phyloP scores from a whole-genome alignment of 2,888 invertebrate species.

The Acrocyrtus sp. region DNA sequence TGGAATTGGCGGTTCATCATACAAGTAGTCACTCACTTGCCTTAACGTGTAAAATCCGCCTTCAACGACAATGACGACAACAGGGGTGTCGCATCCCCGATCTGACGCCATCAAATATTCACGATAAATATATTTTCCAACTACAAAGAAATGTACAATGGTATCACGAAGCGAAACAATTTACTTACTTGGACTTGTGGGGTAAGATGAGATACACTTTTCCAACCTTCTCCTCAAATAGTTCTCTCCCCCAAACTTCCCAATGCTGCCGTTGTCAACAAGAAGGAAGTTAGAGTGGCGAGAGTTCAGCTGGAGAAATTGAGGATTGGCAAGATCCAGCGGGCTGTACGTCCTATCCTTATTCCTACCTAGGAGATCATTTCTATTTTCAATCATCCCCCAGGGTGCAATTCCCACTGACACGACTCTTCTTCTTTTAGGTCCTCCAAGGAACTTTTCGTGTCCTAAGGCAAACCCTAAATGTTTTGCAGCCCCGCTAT shows the following conservation, averaged over 20 bases:
- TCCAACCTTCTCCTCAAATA: conserved; percentile 92
- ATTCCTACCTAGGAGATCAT: conserved; percentile 88
- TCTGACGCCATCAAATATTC: too few species aligned
- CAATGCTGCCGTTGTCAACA: conserved; percentile 98
- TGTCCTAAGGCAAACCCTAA: conserved; percentile 93
- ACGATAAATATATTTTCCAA: too few species aligned
- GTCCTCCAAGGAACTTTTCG: conserved; percentile 75
- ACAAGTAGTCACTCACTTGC: conserved; percentile 95
- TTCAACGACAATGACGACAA: conserved; percentile 97
- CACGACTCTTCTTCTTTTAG: conserved; percentile 86
- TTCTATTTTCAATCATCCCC: conserved; percentile 96
- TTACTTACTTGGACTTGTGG: conserved; percentile 86
- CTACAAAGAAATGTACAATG: too few species aligned
- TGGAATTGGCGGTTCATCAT: conserved; percentile 96
- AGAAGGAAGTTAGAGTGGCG: conserved; percentile 97
- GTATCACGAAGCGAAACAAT: too few species aligned
- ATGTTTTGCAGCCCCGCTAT: conserved; percentile 90
- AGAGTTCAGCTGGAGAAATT: conserved; percentile 93
- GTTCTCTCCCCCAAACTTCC: conserved; percentile 89
- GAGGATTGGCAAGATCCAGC: conserved; percentile 74
- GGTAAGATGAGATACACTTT: conserved; percentile 94
- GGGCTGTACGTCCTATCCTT: conserved; percentile 91
- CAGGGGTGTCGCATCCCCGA: conserved; percentile 93
- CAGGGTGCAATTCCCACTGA: conserved; percentile 98
- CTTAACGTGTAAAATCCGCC: conserved; percentile 98